Evolutionary conservation across 2,888 invertebrate species (phyloP), one percentile per base, ranked within the genome.

Genomic region (Synanthedon formicaeformis): DNA sequence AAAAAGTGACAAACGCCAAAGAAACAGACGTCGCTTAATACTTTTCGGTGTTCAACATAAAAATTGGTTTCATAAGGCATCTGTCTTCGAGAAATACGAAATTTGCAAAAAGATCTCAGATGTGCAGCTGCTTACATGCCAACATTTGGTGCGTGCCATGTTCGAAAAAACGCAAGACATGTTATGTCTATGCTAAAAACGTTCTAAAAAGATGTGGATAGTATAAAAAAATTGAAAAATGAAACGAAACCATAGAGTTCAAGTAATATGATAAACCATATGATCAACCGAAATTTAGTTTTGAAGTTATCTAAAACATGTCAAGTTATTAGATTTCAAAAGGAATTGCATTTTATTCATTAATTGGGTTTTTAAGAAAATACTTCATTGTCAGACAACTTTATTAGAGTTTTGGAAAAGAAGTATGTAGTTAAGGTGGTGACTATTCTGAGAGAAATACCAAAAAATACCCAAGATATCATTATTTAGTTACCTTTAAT

Each of bases 61-160:
- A 27, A 18, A 50, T 13, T 16, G 18, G 54, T 41, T 51, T 51
- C 48, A 34, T 41, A 13, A 50, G 52, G 55, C 59, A 58, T 59
- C 53, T 60, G 60, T 54, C 52, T 16, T 23, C 12, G 13, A 50
- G 50, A 14, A n/a, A 69, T 66, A 64, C 69, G 66, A 73, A 75
- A 80, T 84, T 84, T 77, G 85, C 85, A 72, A 81, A 76, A 69
- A 65, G 67, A 73, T 75, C 77, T 72, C 57, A 56, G 60, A 65
- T 60, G 69, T 70, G 69, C 84, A 83, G 80, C 83, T 83, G 86
- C 75, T 64, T 54, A 55, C 51, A 54, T 54, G 64, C 64, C 60
- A 78, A 72, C 85, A 84, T 83, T 86, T 86, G 86, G 85, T 81
- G 77, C 85, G 84, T 83, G 83, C 78, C 72, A 60, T 52, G 58